Conservation (phyloP, 1,140 invertebrate genomes). For the Drosophila tristis region DNA sequence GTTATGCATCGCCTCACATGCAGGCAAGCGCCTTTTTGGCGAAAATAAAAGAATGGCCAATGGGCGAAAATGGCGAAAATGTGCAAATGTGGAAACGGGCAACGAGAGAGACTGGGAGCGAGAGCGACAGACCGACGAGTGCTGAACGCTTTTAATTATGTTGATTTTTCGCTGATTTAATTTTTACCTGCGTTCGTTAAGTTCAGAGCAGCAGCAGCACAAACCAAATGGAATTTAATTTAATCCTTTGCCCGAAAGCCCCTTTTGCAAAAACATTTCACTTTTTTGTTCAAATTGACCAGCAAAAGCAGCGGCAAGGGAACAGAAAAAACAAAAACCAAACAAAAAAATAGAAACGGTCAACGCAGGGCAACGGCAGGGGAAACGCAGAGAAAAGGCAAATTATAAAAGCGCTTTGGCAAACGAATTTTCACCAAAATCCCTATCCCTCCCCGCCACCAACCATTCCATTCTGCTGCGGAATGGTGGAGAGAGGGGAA, state of each 20-base stretch:
- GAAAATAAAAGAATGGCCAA: conserved; percentile 18
- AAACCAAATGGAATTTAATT: conserved; percentile 76
- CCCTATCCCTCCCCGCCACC: not conserved
- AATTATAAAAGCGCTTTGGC: conserved; percentile 60
- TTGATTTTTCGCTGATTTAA: conserved; percentile 77
- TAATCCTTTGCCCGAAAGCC: conserved; percentile 61
- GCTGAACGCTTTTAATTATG: conserved; percentile 71
- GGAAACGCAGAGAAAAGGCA: conserved; percentile 6
- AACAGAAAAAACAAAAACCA: no score
- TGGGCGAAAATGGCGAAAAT: not conserved
- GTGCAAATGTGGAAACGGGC: not conserved
- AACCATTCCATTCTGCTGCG: not conserved
- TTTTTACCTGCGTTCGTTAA: conserved; percentile 49
- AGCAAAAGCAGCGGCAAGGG: conserved; percentile 22
- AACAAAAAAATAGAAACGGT: no score
- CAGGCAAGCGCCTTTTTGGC: not conserved
- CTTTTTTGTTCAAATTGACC: conserved; percentile 42
- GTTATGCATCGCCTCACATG: conserved; percentile 19
- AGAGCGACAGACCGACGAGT: conserved; percentile 40
- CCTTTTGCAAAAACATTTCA: conserved; percentile 37
- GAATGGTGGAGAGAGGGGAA: conserved; percentile 11
- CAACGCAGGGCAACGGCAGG: not conserved
- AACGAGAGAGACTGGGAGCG: not conserved
- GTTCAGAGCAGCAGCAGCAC: conserved; percentile 14
- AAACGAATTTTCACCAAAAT: conserved; percentile 27